Percentiles rank a stretch among this genome's conserved stretches.
Evolutionary conservation across 2,888 invertebrate genomes (phyloP).

Genomic region (Pandemis heparana): DNA sequence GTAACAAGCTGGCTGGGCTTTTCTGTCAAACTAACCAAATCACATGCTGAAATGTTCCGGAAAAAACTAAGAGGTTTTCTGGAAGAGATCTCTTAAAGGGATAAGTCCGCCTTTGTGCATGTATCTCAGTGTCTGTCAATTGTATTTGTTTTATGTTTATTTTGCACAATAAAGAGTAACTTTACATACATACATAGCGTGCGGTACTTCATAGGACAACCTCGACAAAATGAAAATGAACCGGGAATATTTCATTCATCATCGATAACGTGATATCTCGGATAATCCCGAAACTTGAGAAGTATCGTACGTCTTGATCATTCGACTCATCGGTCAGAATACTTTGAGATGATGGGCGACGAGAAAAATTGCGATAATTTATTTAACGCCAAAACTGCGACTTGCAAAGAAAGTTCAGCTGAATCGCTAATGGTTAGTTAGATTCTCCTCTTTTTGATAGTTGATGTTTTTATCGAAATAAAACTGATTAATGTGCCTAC

Average conservation of each 20-base stretch:
- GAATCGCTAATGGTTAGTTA: background rate
- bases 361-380: constrained; percentile 46
- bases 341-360: constrained; percentile 41
- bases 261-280: constrained; percentile 36
- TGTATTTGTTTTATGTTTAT: no score
- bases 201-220: background rate
- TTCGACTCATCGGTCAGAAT: constrained; percentile 40
- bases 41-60: no score
- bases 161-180: no score
- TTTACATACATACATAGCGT: no score
- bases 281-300: constrained; percentile 29
- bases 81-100: no score
- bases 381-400: constrained; percentile 33
- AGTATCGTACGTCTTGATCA: constrained; percentile 47
- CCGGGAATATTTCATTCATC: constrained; percentile 34
- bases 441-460: background rate
- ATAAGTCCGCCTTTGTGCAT: no score
- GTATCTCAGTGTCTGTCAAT: no score
- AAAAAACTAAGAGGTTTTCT: no score
- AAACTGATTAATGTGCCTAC: background rate
- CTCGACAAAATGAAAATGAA: background rate
- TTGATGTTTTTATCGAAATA: background rate
- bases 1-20: no score
- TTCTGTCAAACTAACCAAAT: no score
- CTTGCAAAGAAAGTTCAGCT: constrained; percentile 18